Percentiles rank a stretch among this genome's conserved stretches.
phyloP scores from a whole-genome alignment of 2,113 vertebrate species.

The Scartelaos histophorus region DNA sequence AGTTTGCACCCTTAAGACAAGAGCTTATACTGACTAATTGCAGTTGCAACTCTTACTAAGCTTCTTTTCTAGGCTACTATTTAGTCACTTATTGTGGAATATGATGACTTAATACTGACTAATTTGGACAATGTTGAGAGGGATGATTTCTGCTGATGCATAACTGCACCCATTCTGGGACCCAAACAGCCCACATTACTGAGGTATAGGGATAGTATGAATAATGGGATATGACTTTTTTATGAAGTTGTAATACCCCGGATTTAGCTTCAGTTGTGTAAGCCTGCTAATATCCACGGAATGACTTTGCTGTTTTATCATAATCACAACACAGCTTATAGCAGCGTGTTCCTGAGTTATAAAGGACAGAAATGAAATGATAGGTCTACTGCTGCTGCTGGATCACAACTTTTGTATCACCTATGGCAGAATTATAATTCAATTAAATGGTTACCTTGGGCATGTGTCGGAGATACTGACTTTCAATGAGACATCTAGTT shows the following conservation, averaged over 20 bases:
- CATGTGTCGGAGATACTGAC: neutral
- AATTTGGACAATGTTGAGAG: neutral
- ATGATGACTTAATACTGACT: neutral
- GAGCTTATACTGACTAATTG: neutral
- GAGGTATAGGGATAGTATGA: slow-evolving; percentile 20
- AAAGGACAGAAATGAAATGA: neutral
- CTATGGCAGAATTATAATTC: too few species aligned
- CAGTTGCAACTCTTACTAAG: too few species aligned
- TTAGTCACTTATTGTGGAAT: neutral
- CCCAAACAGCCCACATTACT: neutral
- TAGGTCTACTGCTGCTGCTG: too few species aligned
- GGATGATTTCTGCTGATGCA: too few species aligned
- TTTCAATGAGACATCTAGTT: too few species aligned
- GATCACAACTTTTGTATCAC: too few species aligned
- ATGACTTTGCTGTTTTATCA: neutral
- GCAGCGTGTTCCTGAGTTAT: slow-evolving; percentile 38
- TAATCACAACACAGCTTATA: slow-evolving; percentile 11
- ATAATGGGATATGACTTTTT: slow-evolving; percentile 25
- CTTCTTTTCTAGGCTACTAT: neutral
- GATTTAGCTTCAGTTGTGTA: slow-evolving; percentile 15
- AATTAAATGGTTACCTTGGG: neutral
- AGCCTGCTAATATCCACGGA: slow-evolving; percentile 3
- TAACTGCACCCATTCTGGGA: too few species aligned
- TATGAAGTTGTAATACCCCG: slow-evolving; percentile 6
- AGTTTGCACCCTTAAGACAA: too few species aligned